Percentiles rank a stretch among this genome's conserved stretches.
These are phyloP conservation scores for Garra rufa DNA, from an alignment of 2,113 vertebrate genomes.

Conservation along the genomic window DNA sequence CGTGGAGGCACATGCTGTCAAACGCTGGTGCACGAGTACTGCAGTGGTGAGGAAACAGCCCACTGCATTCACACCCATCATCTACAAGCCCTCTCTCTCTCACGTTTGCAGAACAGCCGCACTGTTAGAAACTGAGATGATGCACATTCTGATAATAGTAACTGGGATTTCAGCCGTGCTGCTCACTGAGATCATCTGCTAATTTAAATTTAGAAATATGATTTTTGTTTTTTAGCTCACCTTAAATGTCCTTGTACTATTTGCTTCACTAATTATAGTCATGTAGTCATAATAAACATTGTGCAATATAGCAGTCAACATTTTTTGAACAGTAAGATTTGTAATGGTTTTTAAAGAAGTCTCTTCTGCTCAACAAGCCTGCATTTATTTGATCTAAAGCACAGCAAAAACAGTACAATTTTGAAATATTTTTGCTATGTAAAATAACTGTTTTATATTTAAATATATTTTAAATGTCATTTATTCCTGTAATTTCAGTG, in stretches of 20 bases:
- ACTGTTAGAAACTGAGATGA: background rate
- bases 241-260: background rate
- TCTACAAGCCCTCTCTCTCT: background rate
- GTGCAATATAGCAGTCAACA: no score
- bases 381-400: no score
- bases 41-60: background rate
- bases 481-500: no score
- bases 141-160: constrained; percentile 27
- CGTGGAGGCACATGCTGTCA: constrained; percentile 52
- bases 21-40: constrained; percentile 16
- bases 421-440: no score
- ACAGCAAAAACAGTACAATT: no score
- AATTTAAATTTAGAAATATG: background rate
- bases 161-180: background rate
- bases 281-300: background rate
- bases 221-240: background rate
- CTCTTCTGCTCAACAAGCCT: no score
- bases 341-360: no score
- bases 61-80: constrained; percentile 24
- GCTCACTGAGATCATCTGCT: background rate
- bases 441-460: no score
- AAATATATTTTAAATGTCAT: no score
- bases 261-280: background rate
- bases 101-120: background rate
- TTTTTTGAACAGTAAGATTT: no score